Conservation (phyloP, 1,140 invertebrate genomes). For the Habropoda laboriosa region DNA sequence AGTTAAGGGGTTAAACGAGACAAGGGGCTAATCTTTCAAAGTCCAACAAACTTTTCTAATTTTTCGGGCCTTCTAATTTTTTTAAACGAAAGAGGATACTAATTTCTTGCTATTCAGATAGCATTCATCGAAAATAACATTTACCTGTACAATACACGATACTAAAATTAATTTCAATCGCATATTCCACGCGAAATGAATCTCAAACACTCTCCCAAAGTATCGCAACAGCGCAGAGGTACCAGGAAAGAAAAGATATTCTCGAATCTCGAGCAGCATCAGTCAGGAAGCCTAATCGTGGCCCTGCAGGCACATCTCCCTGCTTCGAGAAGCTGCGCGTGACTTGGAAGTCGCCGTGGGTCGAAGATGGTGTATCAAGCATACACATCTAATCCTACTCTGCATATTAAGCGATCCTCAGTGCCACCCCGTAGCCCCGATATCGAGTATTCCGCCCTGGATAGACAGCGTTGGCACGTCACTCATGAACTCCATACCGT, state of each 20-base stretch:
- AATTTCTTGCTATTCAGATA: no score
- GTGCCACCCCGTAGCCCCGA: conserved; percentile 60
- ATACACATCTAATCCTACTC: conserved; percentile 56
- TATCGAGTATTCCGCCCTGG: conserved; percentile 68
- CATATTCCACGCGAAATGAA: no score
- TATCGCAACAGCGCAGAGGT: no score
- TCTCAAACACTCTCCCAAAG: no score
- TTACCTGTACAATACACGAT: no score
- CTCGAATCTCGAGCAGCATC: neutral
- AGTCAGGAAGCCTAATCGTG: neutral
- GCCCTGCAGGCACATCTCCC: neutral
- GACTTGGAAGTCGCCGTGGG: neutral
- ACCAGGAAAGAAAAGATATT: neutral
- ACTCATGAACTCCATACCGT: conserved; percentile 68
- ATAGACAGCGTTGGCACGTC: conserved; percentile 68
- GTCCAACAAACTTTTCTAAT: no score
- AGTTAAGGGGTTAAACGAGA: no score
- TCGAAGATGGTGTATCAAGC: conserved; percentile 43
- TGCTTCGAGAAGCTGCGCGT: neutral
- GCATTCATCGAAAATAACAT: no score
- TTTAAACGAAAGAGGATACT: no score
- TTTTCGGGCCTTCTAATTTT: no score
- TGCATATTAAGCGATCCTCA: conserved; percentile 68
- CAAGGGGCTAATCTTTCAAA: no score
- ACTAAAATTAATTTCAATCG: no score